These are phyloP conservation scores for Ctenoplectra terminalis DNA, from an alignment of 1,140 invertebrate genomes.

Conservation along the genomic window DNA sequence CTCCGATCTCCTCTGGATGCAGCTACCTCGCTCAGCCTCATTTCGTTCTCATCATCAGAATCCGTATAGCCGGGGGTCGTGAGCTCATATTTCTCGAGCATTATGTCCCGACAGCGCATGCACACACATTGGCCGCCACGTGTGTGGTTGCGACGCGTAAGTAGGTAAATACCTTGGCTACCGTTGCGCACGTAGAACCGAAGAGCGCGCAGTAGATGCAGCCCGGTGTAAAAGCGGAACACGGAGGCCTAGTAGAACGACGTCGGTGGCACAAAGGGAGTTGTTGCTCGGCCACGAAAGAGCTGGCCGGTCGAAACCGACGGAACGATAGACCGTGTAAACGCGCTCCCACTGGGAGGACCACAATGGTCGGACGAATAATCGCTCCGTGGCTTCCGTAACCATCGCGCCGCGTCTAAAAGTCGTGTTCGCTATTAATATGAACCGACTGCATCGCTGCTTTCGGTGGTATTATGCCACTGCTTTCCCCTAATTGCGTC, in stretches of 20 bases:
- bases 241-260: conserved; percentile 26
- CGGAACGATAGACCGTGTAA: conserved; percentile 47
- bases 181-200: conserved; percentile 27
- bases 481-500: conserved; percentile 9
- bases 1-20: conserved; percentile 49
- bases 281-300: conserved; percentile 13
- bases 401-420: conserved; percentile 43
- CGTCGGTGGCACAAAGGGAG: conserved; percentile 57
- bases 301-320: conserved; percentile 43
- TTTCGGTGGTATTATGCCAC: conserved; percentile 55
- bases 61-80: conserved; percentile 73
- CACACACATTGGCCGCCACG: conserved; percentile 65
- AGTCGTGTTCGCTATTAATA: conserved; percentile 69
- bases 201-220: conserved; percentile 34
- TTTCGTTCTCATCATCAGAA: conserved; percentile 76
- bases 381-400: conserved; percentile 66
- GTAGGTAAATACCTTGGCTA: conserved; percentile 65
- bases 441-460: conserved; percentile 11
- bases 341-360: conserved; percentile 70
- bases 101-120: conserved; percentile 70
- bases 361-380: conserved; percentile 62
- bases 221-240: conserved; percentile 33
- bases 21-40: conserved; percentile 53
- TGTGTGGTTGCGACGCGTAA: conserved; percentile 59
- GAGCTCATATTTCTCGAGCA: conserved; percentile 77